Evolutionary conservation across 2,888 invertebrate species (phyloP).

Genomic region (Apocheima hispidaria): DNA sequence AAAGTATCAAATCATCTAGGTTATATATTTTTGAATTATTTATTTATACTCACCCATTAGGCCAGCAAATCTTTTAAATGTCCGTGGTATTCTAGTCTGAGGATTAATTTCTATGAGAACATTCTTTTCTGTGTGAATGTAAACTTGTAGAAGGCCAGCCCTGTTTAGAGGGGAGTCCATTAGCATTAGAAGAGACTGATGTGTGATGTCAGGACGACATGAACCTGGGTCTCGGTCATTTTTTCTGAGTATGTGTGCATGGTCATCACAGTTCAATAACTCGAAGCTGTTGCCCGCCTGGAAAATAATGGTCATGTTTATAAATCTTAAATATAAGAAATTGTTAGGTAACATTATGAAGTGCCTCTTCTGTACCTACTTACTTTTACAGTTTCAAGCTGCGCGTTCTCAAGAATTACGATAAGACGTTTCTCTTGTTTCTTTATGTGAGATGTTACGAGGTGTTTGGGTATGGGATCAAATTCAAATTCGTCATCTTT

Average conservation of each 20-base stretch:
- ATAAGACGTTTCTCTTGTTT: constrained; percentile 96
- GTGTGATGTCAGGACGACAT: constrained; percentile 98
- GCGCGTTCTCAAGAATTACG: constrained; percentile 96
- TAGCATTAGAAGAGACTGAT: constrained; percentile 98
- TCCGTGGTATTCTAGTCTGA: constrained; percentile 98
- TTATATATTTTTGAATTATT: not conserved
- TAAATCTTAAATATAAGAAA: no score
- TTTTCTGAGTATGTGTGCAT: constrained; percentile 93
- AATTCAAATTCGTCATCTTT: constrained; percentile 91
- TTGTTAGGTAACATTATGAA: not conserved
- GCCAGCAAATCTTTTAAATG: constrained; percentile 98
- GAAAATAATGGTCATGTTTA: no score
- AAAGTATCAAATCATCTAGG: no score
- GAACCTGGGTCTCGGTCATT: constrained; percentile 94
- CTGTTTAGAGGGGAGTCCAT: constrained; percentile 99
- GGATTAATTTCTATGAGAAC: constrained; percentile 98
- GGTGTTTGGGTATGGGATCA: constrained; percentile 92
- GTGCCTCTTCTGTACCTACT: constrained; percentile 63
- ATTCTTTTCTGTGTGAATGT: constrained; percentile 96
- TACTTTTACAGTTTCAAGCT: constrained; percentile 98
- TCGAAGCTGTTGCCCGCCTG: constrained; percentile 96
- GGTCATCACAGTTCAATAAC: constrained; percentile 97
- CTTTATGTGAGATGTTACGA: constrained; percentile 91
- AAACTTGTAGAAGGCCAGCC: constrained; percentile 98
- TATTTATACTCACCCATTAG: constrained; percentile 91